Conservation (phyloP, 2,797 vertebrate species). For the Orientallactaga sibirica region DNA sequence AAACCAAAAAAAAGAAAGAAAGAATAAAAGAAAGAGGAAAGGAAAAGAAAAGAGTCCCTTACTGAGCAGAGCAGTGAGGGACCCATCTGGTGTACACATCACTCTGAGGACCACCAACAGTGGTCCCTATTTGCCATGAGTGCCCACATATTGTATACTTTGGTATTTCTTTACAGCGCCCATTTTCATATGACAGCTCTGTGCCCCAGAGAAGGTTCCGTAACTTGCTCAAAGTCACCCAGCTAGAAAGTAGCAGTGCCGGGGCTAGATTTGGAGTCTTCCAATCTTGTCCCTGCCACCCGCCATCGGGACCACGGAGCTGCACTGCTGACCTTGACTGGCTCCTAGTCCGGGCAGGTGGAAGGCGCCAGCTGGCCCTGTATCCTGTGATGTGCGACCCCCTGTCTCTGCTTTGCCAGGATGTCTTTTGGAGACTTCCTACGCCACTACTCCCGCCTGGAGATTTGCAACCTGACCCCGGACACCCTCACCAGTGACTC, state of each 20-base stretch:
- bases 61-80: background rate
- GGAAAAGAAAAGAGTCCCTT: background rate
- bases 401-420: constrained; percentile 82
- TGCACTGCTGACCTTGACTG: background rate
- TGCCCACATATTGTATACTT: fast-evolving
- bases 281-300: background rate
- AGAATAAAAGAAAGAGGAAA: background rate
- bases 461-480: constrained; percentile 95
- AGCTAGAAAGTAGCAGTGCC: background rate
- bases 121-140: background rate
- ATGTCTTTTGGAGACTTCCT: constrained; percentile 94
- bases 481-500: constrained; percentile 89
- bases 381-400: background rate
- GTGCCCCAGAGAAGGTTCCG: background rate
- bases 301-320: fast-evolving
- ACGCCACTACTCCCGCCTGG: constrained; percentile 91
- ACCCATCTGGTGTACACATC: fast-evolving
- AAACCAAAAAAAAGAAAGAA: too few species aligned
- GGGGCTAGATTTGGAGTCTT: background rate
- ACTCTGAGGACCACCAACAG: background rate
- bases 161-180: background rate
- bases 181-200: background rate
- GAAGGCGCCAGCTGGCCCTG: background rate
- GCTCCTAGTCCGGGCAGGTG: too few species aligned
- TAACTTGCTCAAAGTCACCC: background rate